Percentiles rank a stretch among this genome's conserved stretches.
Conservation (phyloP, 2,888 invertebrate genomes). For the Formica aserva region DNA sequence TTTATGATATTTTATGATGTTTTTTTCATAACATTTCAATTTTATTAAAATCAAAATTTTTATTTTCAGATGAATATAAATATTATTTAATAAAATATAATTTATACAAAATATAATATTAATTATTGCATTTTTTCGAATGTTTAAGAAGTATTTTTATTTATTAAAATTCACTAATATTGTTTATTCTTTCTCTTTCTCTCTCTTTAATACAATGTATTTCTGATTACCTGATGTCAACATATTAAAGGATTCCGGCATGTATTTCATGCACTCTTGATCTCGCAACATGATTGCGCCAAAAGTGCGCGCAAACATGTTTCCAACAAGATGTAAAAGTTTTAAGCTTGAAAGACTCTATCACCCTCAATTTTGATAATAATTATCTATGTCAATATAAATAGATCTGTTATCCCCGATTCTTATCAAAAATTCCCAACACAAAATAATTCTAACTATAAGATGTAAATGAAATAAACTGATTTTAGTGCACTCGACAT, state of each 20-base stretch:
- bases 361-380: not conserved
- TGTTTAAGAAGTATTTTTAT: not conserved
- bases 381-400: not conserved
- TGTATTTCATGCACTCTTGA: not conserved
- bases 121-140: no score
- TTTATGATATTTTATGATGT: not conserved
- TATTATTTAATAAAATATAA: not conserved
- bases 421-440: not conserved
- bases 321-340: not conserved
- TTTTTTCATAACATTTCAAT: not conserved
- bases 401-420: not conserved
- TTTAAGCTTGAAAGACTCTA: not conserved
- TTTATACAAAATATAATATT: not conserved
- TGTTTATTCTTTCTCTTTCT: not conserved
- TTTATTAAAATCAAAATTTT: constrained; percentile 17
- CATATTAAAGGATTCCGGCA: constrained; percentile 3
- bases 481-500: not conserved
- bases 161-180: not conserved
- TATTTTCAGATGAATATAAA: not conserved
- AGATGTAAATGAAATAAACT: not conserved
- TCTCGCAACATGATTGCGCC: constrained; percentile 7
- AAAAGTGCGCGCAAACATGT: constrained; percentile 17
- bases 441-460: not conserved
- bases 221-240: constrained; percentile 30
- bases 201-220: not conserved